Conservation (phyloP, 2,797 vertebrate genomes). For the Thamnophis elegans region DNA sequence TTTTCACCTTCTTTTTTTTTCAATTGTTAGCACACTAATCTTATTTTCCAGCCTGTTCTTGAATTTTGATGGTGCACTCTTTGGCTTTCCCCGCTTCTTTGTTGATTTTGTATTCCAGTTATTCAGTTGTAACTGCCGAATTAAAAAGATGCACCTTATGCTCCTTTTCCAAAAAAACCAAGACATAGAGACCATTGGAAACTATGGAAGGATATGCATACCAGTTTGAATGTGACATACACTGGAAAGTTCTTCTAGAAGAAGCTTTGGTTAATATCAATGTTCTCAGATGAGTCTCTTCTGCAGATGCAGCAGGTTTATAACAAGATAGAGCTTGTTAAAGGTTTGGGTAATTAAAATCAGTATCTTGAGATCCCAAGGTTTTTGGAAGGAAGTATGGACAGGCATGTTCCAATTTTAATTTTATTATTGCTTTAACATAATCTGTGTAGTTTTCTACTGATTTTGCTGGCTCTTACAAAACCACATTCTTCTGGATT, state of each 20-base stretch:
- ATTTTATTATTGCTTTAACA: background rate
- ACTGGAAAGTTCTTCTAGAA: background rate
- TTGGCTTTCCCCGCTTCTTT: background rate
- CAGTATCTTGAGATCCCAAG: background rate
- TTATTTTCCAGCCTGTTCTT: background rate
- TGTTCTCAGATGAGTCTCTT: background rate
- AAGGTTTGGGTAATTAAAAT: background rate
- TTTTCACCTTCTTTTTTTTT: too few relatives aligned
- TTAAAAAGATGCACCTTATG: background rate
- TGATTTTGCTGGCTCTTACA: background rate
- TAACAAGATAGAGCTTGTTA: background rate
- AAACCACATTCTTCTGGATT: background rate
- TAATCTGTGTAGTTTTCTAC: background rate
- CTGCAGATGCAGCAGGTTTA: background rate
- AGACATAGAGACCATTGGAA: background rate
- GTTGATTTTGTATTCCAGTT: background rate
- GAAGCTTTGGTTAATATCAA: background rate
- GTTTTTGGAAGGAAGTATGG: background rate
- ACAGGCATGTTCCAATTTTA: background rate
- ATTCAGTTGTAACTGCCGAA: background rate
- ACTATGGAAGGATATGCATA: background rate
- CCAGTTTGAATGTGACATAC: background rate
- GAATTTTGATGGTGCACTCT: background rate
- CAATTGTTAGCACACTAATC: background rate
- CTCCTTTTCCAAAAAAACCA: background rate